Evolutionary conservation across 2,113 vertebrate genomes (phyloP), one percentile per base, ranked within the genome.

Genomic region (Lophius piscatorius): DNA sequence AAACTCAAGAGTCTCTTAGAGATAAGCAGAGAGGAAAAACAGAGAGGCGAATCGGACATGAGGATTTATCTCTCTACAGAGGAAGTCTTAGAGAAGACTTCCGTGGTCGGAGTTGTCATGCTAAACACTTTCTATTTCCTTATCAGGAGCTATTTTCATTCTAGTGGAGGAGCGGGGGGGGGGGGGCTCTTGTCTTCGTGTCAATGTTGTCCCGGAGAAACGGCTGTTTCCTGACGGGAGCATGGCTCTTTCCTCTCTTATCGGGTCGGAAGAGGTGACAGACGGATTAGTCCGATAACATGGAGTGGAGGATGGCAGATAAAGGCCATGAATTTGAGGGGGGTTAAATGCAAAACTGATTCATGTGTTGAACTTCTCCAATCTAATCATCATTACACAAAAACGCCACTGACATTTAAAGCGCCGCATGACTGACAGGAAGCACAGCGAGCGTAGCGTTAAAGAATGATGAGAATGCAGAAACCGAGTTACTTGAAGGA

Each of bases 281-380:
- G 81, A 81, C 79, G 74, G 82, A 86, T 84, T 56, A 67, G 41
- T 51, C 57, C 13, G 49, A 82, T 78, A 76, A 60, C 38, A 44
- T 12, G 9, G 22, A 52, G 36, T 34, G 24, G 31, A 35, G 51
- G 28, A 61, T 51, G 49, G 13, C 9, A 63, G 65, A 79, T 57
- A 57, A 42, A 34, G 55, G n/a, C 6, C 28, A 54, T 34, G n/a
- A 59, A 56, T 6, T 54, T 39, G 24, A 28, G 16, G n/a, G 33
- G 46, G 50, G 50, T 71, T 11, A 45, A 31, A 59, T 48, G 63
- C 20, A 46, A 44, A 58, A 35, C 34, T 18, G 33, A 35, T 28
- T 28, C 8, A 28, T 28, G 26, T 28, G 4, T 8, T 28, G 26
- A 35, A 35, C 11, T 4, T 35, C 13, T 12, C 3, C 5, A 13